phyloP scores from a whole-genome alignment of 1,140 invertebrate genomes.

The Antheraea pernyi region DNA sequence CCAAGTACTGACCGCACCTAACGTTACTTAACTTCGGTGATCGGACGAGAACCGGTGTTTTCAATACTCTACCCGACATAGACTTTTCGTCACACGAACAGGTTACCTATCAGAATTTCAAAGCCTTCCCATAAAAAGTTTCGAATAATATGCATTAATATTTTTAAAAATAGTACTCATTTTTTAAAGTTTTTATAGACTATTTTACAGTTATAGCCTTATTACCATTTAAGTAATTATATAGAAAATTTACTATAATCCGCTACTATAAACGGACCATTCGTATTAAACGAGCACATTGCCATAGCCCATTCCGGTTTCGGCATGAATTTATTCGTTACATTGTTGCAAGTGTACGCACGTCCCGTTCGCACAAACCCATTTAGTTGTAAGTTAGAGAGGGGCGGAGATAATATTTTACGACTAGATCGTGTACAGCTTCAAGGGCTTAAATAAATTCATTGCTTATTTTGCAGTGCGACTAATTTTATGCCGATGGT shows the following conservation, averaged over 20 bases:
- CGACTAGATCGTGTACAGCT: constrained; percentile 55
- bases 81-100: too few species aligned
- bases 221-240: constrained; percentile 6
- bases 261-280: constrained; percentile 8
- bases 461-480: constrained; percentile 70
- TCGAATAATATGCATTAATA: background rate
- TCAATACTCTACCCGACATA: too few species aligned
- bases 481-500: constrained; percentile 68
- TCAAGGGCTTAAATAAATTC: constrained; percentile 57
- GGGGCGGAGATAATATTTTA: constrained; percentile 52
- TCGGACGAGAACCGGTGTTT: too few species aligned
- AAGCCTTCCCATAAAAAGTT: background rate
- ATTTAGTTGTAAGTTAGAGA: constrained; percentile 30
- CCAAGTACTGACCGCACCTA: too few species aligned
- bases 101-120: background rate
- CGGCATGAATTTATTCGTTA: constrained; percentile 44
- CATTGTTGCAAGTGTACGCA: constrained; percentile 48
- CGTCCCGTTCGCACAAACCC: constrained; percentile 34
- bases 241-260: constrained; percentile 10
- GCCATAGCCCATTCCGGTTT: constrained; percentile 54
- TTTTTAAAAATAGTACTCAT: background rate
- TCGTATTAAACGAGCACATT: constrained; percentile 46
- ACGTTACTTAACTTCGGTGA: too few species aligned
- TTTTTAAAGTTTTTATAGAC: background rate
- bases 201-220: background rate